These are phyloP conservation scores for Cacoxenus indagator DNA, from an alignment of 2,888 invertebrate genomes.

Conservation along the genomic window DNA sequence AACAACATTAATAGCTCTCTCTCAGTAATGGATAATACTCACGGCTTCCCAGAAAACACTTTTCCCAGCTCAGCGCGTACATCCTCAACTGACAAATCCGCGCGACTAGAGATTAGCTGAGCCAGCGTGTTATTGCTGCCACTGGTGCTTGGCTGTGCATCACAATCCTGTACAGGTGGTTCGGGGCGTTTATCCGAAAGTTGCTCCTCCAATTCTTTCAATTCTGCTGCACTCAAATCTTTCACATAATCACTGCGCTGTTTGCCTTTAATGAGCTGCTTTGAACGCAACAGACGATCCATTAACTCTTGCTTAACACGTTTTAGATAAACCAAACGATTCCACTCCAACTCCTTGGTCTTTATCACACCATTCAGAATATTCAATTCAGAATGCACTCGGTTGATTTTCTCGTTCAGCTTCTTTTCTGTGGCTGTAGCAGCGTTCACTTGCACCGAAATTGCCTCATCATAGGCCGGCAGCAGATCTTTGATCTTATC, in stretches of 20 bases:
- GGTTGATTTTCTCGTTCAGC: slow-evolving; percentile 77
- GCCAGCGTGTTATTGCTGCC: too few species aligned
- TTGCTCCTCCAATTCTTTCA: slow-evolving; percentile 40
- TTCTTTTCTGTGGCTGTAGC: slow-evolving; percentile 76
- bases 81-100: neutral
- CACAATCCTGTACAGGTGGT: slow-evolving; percentile 23
- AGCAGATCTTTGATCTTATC: slow-evolving; percentile 56
- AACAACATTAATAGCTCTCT: too few species aligned
- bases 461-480: slow-evolving; percentile 48
- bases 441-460: slow-evolving; percentile 71
- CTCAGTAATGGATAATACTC: too few species aligned
- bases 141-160: slow-evolving; percentile 32
- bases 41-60: too few species aligned
- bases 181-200: slow-evolving; percentile 36
- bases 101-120: neutral
- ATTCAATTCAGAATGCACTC: slow-evolving; percentile 77
- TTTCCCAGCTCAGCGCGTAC: neutral
- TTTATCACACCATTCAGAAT: slow-evolving; percentile 81
- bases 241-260: slow-evolving; percentile 44
- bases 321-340: slow-evolving; percentile 84
- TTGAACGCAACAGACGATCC: slow-evolving; percentile 78
- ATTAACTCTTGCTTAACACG: slow-evolving; percentile 88
- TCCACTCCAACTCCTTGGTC: slow-evolving; percentile 89
- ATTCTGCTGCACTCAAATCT: slow-evolving; percentile 38
- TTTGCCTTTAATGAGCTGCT: slow-evolving; percentile 73